Percentiles rank a stretch among this genome's conserved stretches.
Evolutionary conservation across 2,888 invertebrate genomes (phyloP).

Genomic region (Drosophila atripex): DNA sequence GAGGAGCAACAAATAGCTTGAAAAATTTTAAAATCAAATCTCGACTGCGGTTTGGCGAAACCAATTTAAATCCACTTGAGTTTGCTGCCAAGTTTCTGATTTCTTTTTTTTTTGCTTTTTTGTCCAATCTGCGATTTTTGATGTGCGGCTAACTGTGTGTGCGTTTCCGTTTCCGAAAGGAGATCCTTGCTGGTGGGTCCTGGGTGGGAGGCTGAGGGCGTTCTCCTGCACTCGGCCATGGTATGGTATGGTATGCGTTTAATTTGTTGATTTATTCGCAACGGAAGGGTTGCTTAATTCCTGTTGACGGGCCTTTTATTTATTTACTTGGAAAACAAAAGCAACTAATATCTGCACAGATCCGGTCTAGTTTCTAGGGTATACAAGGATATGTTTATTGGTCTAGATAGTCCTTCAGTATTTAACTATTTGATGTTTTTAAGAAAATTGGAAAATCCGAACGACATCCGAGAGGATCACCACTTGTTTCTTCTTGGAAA

Average conservation of each 20-base stretch:
- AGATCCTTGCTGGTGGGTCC: neutral
- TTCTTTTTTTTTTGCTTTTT: constrained; percentile 20
- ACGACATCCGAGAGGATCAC: too few relatives aligned
- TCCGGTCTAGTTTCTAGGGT: neutral
- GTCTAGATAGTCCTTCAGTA: neutral
- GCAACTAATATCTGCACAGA: constrained; percentile 1
- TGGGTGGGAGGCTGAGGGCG: constrained; percentile 7
- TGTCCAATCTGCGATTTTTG: neutral
- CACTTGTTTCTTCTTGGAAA: neutral
- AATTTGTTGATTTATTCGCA: constrained; percentile 80
- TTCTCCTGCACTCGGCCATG: too few relatives aligned
- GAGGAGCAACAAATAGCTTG: constrained; percentile 36
- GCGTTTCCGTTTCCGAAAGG: constrained; percentile 68
- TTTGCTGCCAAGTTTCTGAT: constrained; percentile 31
- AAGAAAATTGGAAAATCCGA: too few relatives aligned
- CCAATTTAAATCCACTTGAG: constrained; percentile 75
- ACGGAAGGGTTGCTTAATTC: constrained; percentile 82
- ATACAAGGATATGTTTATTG: neutral
- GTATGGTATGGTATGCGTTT: too few relatives aligned
- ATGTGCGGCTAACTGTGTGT: constrained; percentile 75
- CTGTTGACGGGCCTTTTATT: constrained; percentile 59
- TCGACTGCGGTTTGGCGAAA: constrained; percentile 53
- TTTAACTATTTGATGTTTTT: neutral
- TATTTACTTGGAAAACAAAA: constrained; percentile 43
- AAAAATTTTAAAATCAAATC: constrained; percentile 44